Evolutionary conservation across 2,888 invertebrate genomes (phyloP), one percentile per base, ranked within the genome.

Genomic region (Acrocera orbiculus): DNA sequence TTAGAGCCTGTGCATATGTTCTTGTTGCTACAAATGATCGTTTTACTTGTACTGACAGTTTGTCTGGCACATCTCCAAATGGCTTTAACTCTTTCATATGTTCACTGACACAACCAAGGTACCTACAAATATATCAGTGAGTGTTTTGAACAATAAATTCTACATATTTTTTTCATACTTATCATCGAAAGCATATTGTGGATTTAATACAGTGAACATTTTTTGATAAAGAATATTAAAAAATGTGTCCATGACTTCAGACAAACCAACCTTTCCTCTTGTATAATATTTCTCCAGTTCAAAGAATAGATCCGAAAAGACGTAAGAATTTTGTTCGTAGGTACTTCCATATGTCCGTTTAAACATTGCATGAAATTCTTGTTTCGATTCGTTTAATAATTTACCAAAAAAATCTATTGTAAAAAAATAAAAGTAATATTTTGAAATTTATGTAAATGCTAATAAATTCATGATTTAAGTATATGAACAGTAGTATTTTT

Each of bases 301-400:
- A 42, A 71, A 71, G 62, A 92, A 95, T 40, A 95, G 70, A 54
- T 89, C 81, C 42, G 80, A 78, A 63, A 95, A 95, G 29, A 95
- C 83, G 52, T 82, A 79, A 9, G 90, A 73, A 61, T 95, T 89
- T 53, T 87, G 81, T 54, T 92, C 81, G 66, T 95, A 95, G 47
- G 93, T 75, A 58, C 87, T 76, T 34, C 93, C 93, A 63, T 95
- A 95, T 1, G 93, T 95, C 46, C 76, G 71, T 53, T 82, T 81
- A 66, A 93, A 95, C 93, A 95, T 93, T 41, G 76, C 74, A 63
- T 95, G 87, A 58, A 95, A 87, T 54, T 83, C 87, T 44, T 69
- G 69, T 47, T 82, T 78, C 15, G 90, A 86, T 44, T 76, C 74
- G 46, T 72, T 68, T 57, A 93, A 65, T 48, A 93, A 70, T 44